Evolutionary conservation across 2,888 invertebrate genomes (phyloP), one percentile per base, ranked within the genome.

Genomic region (Malacosoma neustria): DNA sequence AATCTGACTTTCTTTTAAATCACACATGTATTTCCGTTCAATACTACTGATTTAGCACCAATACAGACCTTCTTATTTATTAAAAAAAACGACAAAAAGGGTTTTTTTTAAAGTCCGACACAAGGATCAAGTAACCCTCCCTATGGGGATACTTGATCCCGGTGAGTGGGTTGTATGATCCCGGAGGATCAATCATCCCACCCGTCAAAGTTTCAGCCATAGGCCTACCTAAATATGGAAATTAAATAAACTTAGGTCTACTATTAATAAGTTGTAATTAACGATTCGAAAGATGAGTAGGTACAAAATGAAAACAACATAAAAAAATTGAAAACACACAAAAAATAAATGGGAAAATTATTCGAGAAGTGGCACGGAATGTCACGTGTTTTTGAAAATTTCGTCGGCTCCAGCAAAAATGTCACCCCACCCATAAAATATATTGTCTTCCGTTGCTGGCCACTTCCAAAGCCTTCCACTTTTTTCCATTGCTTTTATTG

Each of bases 71-170:
- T 15, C 15, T 15, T 15, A 15, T 15, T 15, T 15, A 15, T 15
- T 15, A n/a, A n/a, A 15, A 15, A 15, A 34, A 32, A 38, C 14
- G 12, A 29, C 35, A 37, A 39, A 33, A 15, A 15, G 15, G 15
- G 15, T n/a, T 15, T 15, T 15, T 15, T 15, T 34, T 38, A 46
- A 51, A 42, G 36, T 29, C 35, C 35, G 35, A 43, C 35, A 40
- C 13, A 14, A 22, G 34, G 36, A 14, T 38, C 31, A 38, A 22
- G 29, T 38, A 34, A 32, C 29, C 34, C 29, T 38, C 34, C 32
- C 38, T 38, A 9, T 34, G 38, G 13, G 32, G 34, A 33, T 34
- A 31, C 14, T 34, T 34, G 32, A 34, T 38, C 34, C 35, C 35
- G 30, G 35, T 35, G 35, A 35, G 35, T 35, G 35, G 30, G 35